Conservation (phyloP, 2,888 invertebrate species). For the Pseudococcus longispinus region DNA sequence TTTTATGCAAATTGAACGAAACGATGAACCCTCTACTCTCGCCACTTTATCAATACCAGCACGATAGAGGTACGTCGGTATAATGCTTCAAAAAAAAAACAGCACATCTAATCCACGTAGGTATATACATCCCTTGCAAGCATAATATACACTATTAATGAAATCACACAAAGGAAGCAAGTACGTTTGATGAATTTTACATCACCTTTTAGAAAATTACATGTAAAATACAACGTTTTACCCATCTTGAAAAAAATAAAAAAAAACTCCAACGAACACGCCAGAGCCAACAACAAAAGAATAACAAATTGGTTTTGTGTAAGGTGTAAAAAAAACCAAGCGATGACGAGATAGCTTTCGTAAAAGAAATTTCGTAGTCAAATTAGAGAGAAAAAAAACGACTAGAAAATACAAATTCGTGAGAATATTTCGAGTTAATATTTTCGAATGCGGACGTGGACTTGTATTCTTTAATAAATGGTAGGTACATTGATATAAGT, state of each 20-base stretch:
- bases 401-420: not conserved
- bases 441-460: not conserved
- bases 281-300: not conserved
- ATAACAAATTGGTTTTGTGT: not conserved
- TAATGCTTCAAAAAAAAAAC: not conserved
- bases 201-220: not conserved
- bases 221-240: not conserved
- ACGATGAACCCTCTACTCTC: not conserved
- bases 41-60: not conserved
- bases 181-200: conserved; percentile 24
- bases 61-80: not conserved
- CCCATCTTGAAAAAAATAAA: not conserved
- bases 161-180: not conserved
- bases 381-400: not conserved
- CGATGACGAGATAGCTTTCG: not conserved
- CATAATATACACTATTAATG: not conserved
- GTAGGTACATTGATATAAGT: not conserved
- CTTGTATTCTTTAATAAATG: not conserved
- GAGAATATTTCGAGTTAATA: not conserved
- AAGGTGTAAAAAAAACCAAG: not conserved
- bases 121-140: not conserved
- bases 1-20: not conserved
- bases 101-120: not conserved
- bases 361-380: not conserved
- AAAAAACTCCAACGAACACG: not conserved